A percentile compares a stretch with the other conserved stretches of the same genome.
Evolutionary conservation across 2,113 vertebrate species (phyloP).

Genomic region (Charadrius vociferus): DNA sequence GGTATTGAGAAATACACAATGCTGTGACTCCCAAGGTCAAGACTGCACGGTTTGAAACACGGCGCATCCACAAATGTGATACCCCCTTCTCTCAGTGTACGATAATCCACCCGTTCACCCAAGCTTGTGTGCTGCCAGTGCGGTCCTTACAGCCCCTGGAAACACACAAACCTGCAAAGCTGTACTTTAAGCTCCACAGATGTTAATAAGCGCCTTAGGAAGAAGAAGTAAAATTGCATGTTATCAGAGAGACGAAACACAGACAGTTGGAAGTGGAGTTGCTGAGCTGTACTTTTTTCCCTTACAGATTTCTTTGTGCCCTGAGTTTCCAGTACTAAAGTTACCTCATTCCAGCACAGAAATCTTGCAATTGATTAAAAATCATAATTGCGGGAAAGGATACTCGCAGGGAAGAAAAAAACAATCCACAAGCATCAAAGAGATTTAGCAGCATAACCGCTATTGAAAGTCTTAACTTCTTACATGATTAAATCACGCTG

Average conservation of each 20-base stretch:
- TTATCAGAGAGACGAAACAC: background rate
- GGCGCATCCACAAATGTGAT: background rate
- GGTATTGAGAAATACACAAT: background rate
- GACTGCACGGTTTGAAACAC: background rate
- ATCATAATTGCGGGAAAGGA: background rate
- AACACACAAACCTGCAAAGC: background rate
- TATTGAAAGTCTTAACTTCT: background rate
- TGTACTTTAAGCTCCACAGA: background rate
- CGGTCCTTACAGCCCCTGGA: background rate
- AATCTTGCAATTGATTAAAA: background rate
- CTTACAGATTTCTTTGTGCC: background rate
- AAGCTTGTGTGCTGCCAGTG: background rate
- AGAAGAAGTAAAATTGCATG: background rate
- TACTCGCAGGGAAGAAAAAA: background rate
- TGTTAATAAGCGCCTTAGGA: background rate
- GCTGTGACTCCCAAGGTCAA: background rate
- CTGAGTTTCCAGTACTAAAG: background rate
- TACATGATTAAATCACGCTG: background rate
- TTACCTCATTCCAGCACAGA: background rate
- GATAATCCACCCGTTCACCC: background rate
- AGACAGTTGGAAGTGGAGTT: background rate
- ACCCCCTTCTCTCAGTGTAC: accelerated
- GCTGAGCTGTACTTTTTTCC: background rate
- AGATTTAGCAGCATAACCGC: background rate
- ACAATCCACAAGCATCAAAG: background rate